phyloP scores from a whole-genome alignment of 2,797 vertebrate species.

The Dipus sagitta region DNA sequence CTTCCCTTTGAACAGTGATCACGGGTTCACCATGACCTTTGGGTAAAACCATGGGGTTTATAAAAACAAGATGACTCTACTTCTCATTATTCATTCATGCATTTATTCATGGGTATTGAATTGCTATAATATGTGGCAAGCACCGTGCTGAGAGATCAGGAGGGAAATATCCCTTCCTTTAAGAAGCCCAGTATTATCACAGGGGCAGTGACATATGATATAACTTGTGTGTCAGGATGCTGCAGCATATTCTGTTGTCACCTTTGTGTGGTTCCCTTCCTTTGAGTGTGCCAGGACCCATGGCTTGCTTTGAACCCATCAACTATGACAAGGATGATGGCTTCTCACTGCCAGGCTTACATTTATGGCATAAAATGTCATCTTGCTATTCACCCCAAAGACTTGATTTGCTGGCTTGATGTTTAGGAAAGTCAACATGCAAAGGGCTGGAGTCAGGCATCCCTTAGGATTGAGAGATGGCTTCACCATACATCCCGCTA shows the following conservation, averaged over 20 bases:
- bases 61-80: background rate
- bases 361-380: background rate
- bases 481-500: background rate
- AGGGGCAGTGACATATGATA: background rate
- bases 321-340: background rate
- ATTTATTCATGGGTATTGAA: background rate
- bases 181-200: background rate
- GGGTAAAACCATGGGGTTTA: background rate
- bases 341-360: background rate
- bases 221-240: background rate
- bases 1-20: background rate
- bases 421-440: background rate
- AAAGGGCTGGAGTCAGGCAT: background rate
- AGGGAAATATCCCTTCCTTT: background rate
- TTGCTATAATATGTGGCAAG: background rate
- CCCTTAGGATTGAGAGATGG: background rate
- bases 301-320: slow-evolving; percentile 21
- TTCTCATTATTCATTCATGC: background rate
- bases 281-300: background rate
- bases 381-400: background rate
- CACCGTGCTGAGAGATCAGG: background rate
- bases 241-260: background rate
- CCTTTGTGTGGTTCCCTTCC: background rate
- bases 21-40: background rate
- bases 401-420: background rate